Percentiles rank a stretch among this genome's conserved stretches.
These are phyloP conservation scores for Gortyna flavago DNA, from an alignment of 2,888 invertebrate species.

Conservation along the genomic window DNA sequence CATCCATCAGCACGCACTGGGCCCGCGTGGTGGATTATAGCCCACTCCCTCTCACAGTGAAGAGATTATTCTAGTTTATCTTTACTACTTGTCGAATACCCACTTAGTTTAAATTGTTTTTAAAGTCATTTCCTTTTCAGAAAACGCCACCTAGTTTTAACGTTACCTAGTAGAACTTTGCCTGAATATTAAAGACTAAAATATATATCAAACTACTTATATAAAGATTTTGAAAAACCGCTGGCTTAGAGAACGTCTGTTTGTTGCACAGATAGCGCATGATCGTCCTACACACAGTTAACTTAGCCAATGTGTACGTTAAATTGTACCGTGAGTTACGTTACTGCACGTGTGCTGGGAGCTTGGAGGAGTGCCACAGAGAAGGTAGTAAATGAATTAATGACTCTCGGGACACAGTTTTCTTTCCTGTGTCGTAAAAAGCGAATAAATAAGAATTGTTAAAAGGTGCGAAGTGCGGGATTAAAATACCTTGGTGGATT, in stretches of 20 bases:
- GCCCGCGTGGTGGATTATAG: background rate
- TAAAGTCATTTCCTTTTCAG: no score
- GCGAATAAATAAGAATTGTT: background rate
- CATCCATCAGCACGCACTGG: no score
- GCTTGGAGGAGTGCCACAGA: conserved; percentile 12
- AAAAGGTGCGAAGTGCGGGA: background rate
- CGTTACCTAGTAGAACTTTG: no score
- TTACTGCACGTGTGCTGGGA: background rate
- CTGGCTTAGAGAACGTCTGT: conserved; percentile 61
- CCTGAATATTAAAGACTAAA: no score
- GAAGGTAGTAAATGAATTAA: background rate
- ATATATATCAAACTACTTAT: background rate
- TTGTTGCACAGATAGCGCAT: conserved; percentile 66
- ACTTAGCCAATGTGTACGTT: conserved; percentile 57
- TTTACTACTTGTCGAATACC: background rate
- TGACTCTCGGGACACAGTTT: background rate
- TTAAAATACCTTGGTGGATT: background rate
- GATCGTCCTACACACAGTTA: conserved; percentile 67
- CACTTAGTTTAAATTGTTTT: no score
- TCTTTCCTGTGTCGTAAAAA: background rate
- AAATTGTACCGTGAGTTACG: conserved; percentile 23
- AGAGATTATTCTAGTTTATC: background rate
- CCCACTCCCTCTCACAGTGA: background rate
- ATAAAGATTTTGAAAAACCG: conserved; percentile 65
- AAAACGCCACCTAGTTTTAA: no score